These are phyloP conservation scores for Anser cygnoides DNA, from an alignment of 2,113 vertebrate genomes.

Conservation along the genomic window DNA sequence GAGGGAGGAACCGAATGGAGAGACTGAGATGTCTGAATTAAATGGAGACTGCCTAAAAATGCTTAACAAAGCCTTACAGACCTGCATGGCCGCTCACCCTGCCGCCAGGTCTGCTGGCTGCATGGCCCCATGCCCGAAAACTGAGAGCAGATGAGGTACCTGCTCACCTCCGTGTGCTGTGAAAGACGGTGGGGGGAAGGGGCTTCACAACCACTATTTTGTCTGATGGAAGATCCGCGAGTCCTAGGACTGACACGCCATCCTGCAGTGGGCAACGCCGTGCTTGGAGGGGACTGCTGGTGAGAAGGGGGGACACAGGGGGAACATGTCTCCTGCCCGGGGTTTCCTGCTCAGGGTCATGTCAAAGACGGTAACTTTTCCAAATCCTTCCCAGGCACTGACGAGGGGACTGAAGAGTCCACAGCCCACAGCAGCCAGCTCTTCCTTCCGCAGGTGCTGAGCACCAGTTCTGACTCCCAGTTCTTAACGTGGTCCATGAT, in stretches of 20 bases:
- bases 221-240: not conserved
- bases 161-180: accelerated
- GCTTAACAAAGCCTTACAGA: constrained; percentile 58
- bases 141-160: not conserved
- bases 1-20: constrained; percentile 53
- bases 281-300: not conserved
- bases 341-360: not conserved
- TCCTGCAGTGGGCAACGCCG: not conserved
- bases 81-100: not conserved
- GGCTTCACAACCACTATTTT: not conserved
- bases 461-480: not conserved
- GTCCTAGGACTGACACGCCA: not conserved
- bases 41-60: constrained; percentile 42
- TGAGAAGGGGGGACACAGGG: not conserved
- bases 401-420: accelerated
- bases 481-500: not conserved
- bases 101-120: not conserved
- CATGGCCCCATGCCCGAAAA: not conserved
- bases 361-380: not conserved
- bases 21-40: constrained; percentile 65
- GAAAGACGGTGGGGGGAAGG: not conserved
- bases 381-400: not conserved
- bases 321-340: not conserved
- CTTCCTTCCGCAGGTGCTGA: not conserved
- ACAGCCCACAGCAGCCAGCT: not conserved